Percentiles rank a stretch among this genome's conserved stretches.
phyloP scores from a whole-genome alignment of 2,888 invertebrate species.

The Peribatodes rhomboidaria region DNA sequence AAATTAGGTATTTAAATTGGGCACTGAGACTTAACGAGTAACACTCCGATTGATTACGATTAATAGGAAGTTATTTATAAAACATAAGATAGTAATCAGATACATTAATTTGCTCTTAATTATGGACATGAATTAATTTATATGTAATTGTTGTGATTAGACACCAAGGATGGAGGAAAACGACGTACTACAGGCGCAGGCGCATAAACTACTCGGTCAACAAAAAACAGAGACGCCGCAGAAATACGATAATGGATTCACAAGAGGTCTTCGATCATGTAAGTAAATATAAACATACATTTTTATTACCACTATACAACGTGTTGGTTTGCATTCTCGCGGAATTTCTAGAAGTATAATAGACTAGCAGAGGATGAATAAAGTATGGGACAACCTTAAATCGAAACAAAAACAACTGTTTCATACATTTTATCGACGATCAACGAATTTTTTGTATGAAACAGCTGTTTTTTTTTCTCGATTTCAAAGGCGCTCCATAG shows the following conservation, averaged over 20 bases:
- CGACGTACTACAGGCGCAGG: conserved; percentile 67
- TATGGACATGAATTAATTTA: conserved; percentile 13
- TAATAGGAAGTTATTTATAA: not conserved
- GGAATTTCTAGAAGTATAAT: too few relatives aligned
- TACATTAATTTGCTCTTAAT: conserved; percentile 6
- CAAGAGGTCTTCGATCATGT: conserved; percentile 75
- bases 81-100: not conserved
- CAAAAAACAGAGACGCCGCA: conserved; percentile 62
- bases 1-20: not conserved
- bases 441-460: too few relatives aligned
- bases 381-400: too few relatives aligned
- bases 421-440: too few relatives aligned
- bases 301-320: too few relatives aligned
- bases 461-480: too few relatives aligned
- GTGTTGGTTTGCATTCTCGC: too few relatives aligned
- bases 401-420: too few relatives aligned
- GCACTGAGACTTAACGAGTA: not conserved
- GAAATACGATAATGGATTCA: conserved; percentile 69
- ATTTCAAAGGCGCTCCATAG: too few relatives aligned
- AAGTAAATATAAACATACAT: conserved; percentile 61
- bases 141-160: conserved; percentile 12
- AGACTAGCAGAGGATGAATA: too few relatives aligned
- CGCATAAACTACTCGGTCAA: conserved; percentile 76
- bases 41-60: not conserved
- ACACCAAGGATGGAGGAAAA: conserved; percentile 64